Conservation (phyloP, 2,797 vertebrate species). For the Rhyacichthys aspro region DNA sequence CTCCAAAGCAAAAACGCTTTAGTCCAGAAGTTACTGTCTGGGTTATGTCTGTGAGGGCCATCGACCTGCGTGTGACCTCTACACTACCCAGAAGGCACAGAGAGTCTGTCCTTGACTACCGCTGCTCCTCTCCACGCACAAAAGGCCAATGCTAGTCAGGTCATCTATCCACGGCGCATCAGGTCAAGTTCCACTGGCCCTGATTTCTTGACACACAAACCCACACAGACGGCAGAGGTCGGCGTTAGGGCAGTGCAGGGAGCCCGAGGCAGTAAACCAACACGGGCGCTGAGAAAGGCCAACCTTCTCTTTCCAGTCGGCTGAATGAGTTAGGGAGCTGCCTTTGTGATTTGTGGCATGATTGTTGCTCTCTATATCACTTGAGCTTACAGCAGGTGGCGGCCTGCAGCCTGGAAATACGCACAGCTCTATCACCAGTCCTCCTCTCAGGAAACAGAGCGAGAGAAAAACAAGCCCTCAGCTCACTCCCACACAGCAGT, state of each 20-base stretch:
- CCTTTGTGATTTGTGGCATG: slow-evolving; percentile 71
- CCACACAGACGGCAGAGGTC: slow-evolving; percentile 72
- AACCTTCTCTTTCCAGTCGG: slow-evolving; percentile 66
- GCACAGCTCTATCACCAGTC: slow-evolving; percentile 58
- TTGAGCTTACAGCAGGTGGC: slow-evolving; percentile 77
- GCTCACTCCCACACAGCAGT: slow-evolving; percentile 72
- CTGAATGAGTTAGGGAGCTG: slow-evolving; percentile 66
- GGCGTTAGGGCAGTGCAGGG: slow-evolving; percentile 42
- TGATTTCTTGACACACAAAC: slow-evolving; percentile 68
- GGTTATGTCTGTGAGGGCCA: slow-evolving; percentile 18
- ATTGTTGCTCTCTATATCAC: slow-evolving; percentile 75
- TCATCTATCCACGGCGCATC: slow-evolving; percentile 67
- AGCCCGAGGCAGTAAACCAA: slow-evolving; percentile 70
- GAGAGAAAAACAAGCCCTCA: slow-evolving; percentile 68
- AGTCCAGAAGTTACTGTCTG: slow-evolving; percentile 26
- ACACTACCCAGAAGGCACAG: slow-evolving; percentile 27
- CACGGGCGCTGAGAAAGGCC: slow-evolving; percentile 66
- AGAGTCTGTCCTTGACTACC: slow-evolving; percentile 56
- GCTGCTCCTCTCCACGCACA: slow-evolving; percentile 48
- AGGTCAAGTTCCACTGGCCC: slow-evolving; percentile 71
- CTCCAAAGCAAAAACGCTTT: slow-evolving; percentile 33
- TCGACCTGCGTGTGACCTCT: slow-evolving; percentile 52
- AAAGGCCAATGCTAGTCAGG: slow-evolving; percentile 61
- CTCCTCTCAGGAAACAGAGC: slow-evolving; percentile 63
- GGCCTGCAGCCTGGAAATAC: slow-evolving; percentile 64